Percentiles rank a stretch among this genome's conserved stretches.
Evolutionary conservation across 2,888 invertebrate species (phyloP).

Genomic region (Drosophila emarginata): DNA sequence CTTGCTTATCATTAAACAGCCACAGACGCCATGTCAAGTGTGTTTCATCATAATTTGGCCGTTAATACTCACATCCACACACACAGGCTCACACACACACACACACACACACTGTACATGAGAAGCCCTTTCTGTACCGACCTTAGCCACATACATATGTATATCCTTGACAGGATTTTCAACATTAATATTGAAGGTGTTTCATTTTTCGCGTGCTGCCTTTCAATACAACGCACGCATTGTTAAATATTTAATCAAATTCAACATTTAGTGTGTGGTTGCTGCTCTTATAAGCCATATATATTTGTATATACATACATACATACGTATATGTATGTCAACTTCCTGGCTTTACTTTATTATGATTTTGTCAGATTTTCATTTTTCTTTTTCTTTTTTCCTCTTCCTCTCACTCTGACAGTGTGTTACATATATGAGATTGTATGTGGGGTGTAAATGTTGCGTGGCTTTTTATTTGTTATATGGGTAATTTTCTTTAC

Average conservation of each 20-base stretch:
- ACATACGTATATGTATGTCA: neutral
- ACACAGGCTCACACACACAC: neutral
- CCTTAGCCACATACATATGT: slow-evolving; percentile 13
- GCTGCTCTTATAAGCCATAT: slow-evolving; percentile 8
- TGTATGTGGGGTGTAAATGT: neutral
- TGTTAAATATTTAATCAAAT: slow-evolving; percentile 71
- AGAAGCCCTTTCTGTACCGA: slow-evolving; percentile 47
- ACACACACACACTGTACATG: too few relatives aligned
- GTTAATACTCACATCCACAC: slow-evolving; percentile 52
- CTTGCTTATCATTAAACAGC: slow-evolving; percentile 42
- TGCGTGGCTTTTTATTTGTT: slow-evolving; percentile 8
- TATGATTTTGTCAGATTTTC: slow-evolving; percentile 15
- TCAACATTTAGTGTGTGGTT: slow-evolving; percentile 63
- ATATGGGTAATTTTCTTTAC: slow-evolving; percentile 39
- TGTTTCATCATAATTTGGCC: slow-evolving; percentile 71
- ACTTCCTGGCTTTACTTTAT: slow-evolving; percentile 7
- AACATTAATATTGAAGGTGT: slow-evolving; percentile 43
- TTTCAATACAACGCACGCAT: slow-evolving; percentile 42
- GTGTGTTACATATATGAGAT: neutral
- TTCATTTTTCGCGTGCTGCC: slow-evolving; percentile 28
- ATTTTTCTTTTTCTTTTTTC: neutral
- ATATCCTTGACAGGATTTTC: slow-evolving; percentile 40
- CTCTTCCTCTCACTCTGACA: neutral
- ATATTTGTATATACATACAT: neutral
- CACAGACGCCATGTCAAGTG: slow-evolving; percentile 63